Conservation (phyloP, 2,888 invertebrate species). For the Drosophila rellima region DNA sequence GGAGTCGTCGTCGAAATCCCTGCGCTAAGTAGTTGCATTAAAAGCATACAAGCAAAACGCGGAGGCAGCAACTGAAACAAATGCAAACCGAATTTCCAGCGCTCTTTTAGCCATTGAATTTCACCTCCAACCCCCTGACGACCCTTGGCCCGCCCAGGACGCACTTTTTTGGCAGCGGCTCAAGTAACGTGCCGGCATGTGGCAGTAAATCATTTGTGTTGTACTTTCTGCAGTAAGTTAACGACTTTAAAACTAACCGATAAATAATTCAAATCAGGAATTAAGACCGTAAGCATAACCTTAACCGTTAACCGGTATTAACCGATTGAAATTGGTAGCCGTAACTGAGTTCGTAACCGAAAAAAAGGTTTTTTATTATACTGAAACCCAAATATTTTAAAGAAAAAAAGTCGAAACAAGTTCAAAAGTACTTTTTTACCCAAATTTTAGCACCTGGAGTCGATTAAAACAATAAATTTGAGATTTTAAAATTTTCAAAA, state of each 20-base stretch:
- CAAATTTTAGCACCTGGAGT: no score
- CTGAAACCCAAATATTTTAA: no score
- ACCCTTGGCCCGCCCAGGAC: not conserved
- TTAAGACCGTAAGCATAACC: no score
- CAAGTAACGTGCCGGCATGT: slow-evolving; percentile 58
- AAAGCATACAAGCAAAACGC: slow-evolving; percentile 63
- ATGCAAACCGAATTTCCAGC: slow-evolving; percentile 55
- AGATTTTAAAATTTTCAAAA: no score
- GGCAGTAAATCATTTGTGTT: slow-evolving; percentile 57
- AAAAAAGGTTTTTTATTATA: no score
- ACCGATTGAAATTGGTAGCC: no score
- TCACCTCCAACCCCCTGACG: not conserved
- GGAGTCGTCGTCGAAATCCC: slow-evolving; percentile 27
- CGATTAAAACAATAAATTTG: no score
- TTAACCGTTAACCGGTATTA: no score
- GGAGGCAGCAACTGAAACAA: slow-evolving; percentile 56
- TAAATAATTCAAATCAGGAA: not conserved
- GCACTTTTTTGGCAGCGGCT: slow-evolving; percentile 58
- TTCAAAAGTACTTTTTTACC: no score
- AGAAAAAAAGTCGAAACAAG: no score
- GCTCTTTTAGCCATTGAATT: slow-evolving; percentile 39
- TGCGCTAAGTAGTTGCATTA: slow-evolving; percentile 78
- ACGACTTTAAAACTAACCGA: slow-evolving; percentile 35
- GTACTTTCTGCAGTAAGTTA: slow-evolving; percentile 20
- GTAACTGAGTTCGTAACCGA: no score